phyloP scores from a whole-genome alignment of 2,888 invertebrate species.

The Caenorhabditis afra region DNA sequence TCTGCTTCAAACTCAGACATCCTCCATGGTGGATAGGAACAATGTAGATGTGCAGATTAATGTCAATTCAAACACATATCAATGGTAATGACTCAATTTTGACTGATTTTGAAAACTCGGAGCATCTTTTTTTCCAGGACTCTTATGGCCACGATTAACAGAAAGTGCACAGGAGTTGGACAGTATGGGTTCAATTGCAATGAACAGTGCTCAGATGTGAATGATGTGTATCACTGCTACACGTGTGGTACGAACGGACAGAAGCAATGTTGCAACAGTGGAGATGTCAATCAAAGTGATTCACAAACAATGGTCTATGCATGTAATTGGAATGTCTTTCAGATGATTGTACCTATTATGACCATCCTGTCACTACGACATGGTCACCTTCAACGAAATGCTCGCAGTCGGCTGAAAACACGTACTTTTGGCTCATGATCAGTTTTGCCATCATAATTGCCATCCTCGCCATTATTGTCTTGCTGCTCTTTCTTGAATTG shows the following conservation, averaged over 20 bases:
- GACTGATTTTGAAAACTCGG: no score
- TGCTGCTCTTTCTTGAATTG: slow-evolving; percentile 38
- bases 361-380: slow-evolving; percentile 21
- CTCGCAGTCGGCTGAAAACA: slow-evolving; percentile 61
- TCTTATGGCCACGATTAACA: slow-evolving; percentile 18
- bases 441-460: slow-evolving; percentile 60
- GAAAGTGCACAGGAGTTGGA: slow-evolving; percentile 36
- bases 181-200: slow-evolving; percentile 63
- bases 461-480: slow-evolving; percentile 56
- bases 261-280: slow-evolving; percentile 48
- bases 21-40: slow-evolving; percentile 27
- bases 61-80: background rate
- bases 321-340: background rate
- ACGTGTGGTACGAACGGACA: slow-evolving; percentile 53
- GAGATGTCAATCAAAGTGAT: slow-evolving; percentile 41
- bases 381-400: slow-evolving; percentile 27
- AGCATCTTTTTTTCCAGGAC: no score
- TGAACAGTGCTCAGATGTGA: slow-evolving; percentile 37
- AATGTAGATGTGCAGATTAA: slow-evolving; percentile 24
- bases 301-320: background rate
- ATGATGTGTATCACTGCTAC: slow-evolving; percentile 51
- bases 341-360: slow-evolving; percentile 52
- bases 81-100: slow-evolving; percentile 22
- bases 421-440: slow-evolving; percentile 71
- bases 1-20: slow-evolving; percentile 24